Base-by-base conservation (phyloP, 2,113 vertebrate genomes). In the Ginglymostoma cirratum region DNA sequence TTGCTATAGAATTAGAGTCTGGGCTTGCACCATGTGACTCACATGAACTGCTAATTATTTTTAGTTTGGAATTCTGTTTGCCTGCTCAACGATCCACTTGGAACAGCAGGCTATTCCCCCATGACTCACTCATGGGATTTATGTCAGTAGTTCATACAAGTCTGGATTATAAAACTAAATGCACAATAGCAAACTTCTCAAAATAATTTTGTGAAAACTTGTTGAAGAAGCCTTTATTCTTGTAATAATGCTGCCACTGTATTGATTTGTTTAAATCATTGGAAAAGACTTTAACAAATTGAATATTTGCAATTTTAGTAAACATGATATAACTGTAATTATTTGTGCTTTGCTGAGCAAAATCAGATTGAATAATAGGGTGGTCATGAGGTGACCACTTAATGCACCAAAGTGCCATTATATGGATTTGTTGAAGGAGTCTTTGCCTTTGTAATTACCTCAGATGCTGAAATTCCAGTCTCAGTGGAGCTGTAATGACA, bases 41-140 rank as follows among this genome's bases (percentile, higher is more conserved):
- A 69, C 87, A 87, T 90, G 66, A 55, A 52, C 96, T 89, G 65
- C 66, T 96, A 70, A 72, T 86, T 96, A 96, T 90, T 90, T 96
- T 72, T 96, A 96, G 96, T n/a, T 89, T 70, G 85, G 96, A 72
- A 96, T 69, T 86, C 83, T 89, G 38, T 42, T 70, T 92, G 85
- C 38, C 34, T 90, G 96, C 66, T 30, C 42, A 52, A 14, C 45
- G 48, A 67, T 52, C 45, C 85, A 67, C 24, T 70, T 94, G 93
- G 38, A 70, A 94, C 38, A 45, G 38, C 42, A 67, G 38, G n/a
- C 66, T 70, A 70, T 27, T 70, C 61, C n/a, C 87, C 93, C 93
- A 67, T 70, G 67, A 94, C 66, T 94, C 70, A 70, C 38, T 70
- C 93, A 70, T 70, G 38, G 67, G 93, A 69, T 94, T 94, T 6